Evolutionary conservation across 35 echinoderm and acorn worm species (phyloP).

Genomic region (Holothuria glaberrima): DNA sequence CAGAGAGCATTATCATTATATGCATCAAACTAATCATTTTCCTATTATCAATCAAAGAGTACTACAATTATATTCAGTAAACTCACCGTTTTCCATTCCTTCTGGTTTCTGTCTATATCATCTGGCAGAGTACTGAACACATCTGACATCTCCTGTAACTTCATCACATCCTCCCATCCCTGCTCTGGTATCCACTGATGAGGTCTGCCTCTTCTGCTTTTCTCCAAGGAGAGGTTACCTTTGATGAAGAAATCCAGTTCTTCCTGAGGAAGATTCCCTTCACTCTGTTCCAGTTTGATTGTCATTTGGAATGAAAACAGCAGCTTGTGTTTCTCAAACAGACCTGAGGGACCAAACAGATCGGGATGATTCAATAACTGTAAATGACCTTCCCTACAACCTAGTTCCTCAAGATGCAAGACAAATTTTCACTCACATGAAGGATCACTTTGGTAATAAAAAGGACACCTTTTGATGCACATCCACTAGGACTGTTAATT

Average conservation of each 20-base stretch:
- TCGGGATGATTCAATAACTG: too few relatives aligned
- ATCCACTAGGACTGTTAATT: too few relatives aligned
- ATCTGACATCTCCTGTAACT: conserved; percentile 74
- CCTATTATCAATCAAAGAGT: conserved; percentile 89
- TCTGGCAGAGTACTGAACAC: conserved; percentile 80
- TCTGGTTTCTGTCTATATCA: conserved; percentile 84
- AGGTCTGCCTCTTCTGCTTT: conserved; percentile 77
- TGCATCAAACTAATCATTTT: conserved; percentile 79
- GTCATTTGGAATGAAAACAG: conserved; percentile 99
- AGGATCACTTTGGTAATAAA: too few relatives aligned
- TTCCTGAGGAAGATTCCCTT: conserved; percentile 89
- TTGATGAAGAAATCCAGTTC: conserved; percentile 99
- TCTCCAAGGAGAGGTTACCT: conserved; percentile 97
- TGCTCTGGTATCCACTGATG: conserved; percentile 98
- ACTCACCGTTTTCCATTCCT: conserved; percentile 86
- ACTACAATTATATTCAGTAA: neutral
- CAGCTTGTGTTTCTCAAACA: conserved; percentile 99
- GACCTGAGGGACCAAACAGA: conserved; percentile 64
- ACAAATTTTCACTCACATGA: too few relatives aligned
- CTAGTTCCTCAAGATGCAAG: neutral
- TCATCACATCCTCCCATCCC: conserved; percentile 98
- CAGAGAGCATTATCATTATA: conserved; percentile 60
- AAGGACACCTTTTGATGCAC: too few relatives aligned
- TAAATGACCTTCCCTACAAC: neutral
- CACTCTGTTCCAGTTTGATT: conserved; percentile 95